Evolutionary conservation across 1,140 invertebrate species (phyloP).

Genomic region (Hycleus cichorii): DNA sequence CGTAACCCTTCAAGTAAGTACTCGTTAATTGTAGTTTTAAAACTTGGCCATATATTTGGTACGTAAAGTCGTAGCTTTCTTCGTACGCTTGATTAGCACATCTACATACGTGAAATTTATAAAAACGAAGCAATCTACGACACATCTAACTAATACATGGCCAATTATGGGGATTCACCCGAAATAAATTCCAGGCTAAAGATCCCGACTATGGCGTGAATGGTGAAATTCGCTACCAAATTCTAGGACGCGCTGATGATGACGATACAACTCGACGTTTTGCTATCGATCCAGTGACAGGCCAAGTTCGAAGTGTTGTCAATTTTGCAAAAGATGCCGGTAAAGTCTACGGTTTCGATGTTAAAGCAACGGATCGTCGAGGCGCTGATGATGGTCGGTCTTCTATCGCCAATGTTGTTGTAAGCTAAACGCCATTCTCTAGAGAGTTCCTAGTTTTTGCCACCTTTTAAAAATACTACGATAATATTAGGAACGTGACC

Average conservation of each 20-base stretch:
- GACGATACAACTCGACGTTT: slow-evolving; percentile 48
- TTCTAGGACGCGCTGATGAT: slow-evolving; percentile 58
- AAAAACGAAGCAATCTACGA: too few species aligned
- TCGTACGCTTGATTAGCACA: too few species aligned
- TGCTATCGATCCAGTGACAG: slow-evolving; percentile 64
- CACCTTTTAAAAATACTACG: background rate
- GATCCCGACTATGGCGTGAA: slow-evolving; percentile 70
- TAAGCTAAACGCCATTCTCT: slow-evolving; percentile 44
- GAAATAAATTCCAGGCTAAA: slow-evolving; percentile 47
- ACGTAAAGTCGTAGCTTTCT: too few species aligned
- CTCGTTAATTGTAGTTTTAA: background rate
- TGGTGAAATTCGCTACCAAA: slow-evolving; percentile 70
- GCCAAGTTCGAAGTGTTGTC: slow-evolving; percentile 63
- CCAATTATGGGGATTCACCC: too few species aligned
- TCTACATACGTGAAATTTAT: too few species aligned
- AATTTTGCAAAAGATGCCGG: slow-evolving; percentile 60
- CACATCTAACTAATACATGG: too few species aligned
- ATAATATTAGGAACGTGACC: too few species aligned
- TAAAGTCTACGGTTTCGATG: slow-evolving; percentile 74
- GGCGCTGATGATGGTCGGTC: slow-evolving; percentile 72
- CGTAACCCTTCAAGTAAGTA: slow-evolving; percentile 55
- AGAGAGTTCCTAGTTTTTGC: background rate
- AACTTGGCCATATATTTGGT: too few species aligned
- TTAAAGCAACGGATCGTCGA: slow-evolving; percentile 73
- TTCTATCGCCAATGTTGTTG: slow-evolving; percentile 75